Evolutionary conservation across 2,888 invertebrate species (phyloP).

Genomic region (Drosophila mimetica): DNA sequence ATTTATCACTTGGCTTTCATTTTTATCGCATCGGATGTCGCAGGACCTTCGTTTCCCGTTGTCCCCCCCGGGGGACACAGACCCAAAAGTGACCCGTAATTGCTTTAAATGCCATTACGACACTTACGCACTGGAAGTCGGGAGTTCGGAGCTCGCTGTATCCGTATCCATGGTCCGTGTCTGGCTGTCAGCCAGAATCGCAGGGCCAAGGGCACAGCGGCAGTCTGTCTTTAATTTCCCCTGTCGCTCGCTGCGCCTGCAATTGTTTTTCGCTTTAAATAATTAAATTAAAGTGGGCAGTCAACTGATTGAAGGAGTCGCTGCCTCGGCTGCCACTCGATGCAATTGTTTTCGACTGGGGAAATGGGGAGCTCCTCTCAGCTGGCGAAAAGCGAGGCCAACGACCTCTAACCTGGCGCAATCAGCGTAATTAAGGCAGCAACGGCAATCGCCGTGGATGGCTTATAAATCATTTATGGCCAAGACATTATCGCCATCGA

Average conservation of each 20-base stretch:
- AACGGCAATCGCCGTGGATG: slow-evolving; percentile 16
- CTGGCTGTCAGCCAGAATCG: slow-evolving; percentile 58
- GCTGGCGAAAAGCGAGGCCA: slow-evolving; percentile 21
- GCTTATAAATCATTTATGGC: slow-evolving; percentile 71
- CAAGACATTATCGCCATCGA: slow-evolving; percentile 65
- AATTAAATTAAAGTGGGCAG: slow-evolving; percentile 76
- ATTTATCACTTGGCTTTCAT: slow-evolving; percentile 54
- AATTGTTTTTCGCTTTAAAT: slow-evolving; percentile 78
- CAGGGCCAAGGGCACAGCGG: slow-evolving; percentile 45
- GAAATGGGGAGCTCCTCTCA: slow-evolving; percentile 1
- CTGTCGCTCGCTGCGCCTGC: slow-evolving; percentile 42
- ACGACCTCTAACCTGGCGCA: slow-evolving; percentile 43
- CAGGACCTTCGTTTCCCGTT: slow-evolving; percentile 69
- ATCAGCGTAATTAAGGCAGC: slow-evolving; percentile 45
- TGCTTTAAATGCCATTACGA: slow-evolving; percentile 82
- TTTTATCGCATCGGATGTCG: slow-evolving; percentile 67
- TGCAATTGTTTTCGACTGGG: slow-evolving; percentile 52
- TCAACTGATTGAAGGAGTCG: slow-evolving; percentile 64
- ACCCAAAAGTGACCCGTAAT: slow-evolving; percentile 76
- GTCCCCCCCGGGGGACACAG: slow-evolving; percentile 7
- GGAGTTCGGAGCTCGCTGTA: slow-evolving; percentile 3
- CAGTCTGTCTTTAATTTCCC: slow-evolving; percentile 31
- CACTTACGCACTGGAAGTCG: slow-evolving; percentile 73
- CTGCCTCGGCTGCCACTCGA: slow-evolving; percentile 35
- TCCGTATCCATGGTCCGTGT: slow-evolving; percentile 25